phyloP scores from a whole-genome alignment of 1,140 invertebrate genomes.

The Orchestia grillus region DNA sequence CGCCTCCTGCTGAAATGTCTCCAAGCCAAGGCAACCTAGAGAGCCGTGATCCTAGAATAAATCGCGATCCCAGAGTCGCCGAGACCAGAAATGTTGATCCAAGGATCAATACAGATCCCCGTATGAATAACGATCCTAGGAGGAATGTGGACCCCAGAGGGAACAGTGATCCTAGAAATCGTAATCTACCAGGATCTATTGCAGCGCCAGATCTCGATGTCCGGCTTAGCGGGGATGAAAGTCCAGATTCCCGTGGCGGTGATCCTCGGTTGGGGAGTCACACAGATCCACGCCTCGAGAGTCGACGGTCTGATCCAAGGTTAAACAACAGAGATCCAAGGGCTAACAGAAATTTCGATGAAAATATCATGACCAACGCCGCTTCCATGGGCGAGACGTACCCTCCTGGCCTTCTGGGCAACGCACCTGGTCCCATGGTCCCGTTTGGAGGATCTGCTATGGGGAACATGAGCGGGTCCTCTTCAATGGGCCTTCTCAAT shows the following conservation, averaged over 20 bases:
- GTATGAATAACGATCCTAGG: neutral
- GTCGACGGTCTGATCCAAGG: neutral
- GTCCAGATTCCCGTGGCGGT: constrained; percentile 1
- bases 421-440: neutral
- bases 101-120: constrained; percentile 19
- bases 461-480: neutral
- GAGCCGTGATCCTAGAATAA: neutral
- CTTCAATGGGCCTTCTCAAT: constrained; percentile 18
- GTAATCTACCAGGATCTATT: neutral
- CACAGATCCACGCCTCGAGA: constrained; percentile 4
- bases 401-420: neutral
- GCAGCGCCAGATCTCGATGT: neutral
- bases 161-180: constrained; percentile 8
- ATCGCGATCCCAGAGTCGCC: neutral
- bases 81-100: neutral
- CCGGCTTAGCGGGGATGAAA: neutral
- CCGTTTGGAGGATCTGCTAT: neutral
- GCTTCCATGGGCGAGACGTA: neutral
- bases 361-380: neutral
- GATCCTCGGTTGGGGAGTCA: neutral
- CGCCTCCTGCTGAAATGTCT: neutral
- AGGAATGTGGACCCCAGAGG: neutral
- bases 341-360: constrained; percentile 10
- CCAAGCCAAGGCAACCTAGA: neutral
- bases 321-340: constrained; percentile 23